phyloP scores from a whole-genome alignment of 2,113 vertebrate species.

The Lophotis ruficrista region DNA sequence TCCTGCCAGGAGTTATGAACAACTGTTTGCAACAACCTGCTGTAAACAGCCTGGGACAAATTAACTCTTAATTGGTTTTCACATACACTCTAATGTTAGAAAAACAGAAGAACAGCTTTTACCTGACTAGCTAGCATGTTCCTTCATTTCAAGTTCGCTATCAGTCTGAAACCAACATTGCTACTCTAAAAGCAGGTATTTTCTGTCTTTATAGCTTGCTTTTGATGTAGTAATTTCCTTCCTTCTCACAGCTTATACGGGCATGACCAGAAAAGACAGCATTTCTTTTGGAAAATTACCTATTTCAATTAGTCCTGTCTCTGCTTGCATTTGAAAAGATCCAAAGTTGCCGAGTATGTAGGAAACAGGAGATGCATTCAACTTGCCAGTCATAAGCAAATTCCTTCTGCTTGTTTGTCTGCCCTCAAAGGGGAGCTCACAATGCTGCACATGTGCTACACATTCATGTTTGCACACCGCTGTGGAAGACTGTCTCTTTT shows the following conservation, averaged over 20 bases:
- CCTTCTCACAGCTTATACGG: not conserved
- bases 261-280: not conserved
- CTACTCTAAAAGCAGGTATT: not conserved
- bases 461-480: not conserved
- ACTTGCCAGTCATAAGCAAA: not conserved
- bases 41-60: not conserved
- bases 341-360: not conserved
- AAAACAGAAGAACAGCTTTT: not conserved
- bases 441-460: not conserved
- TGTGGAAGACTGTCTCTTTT: not conserved
- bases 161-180: not conserved
- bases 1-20: not conserved
- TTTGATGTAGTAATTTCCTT: not conserved
- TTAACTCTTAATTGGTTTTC: not conserved
- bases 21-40: not conserved
- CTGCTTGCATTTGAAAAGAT: not conserved
- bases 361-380: not conserved
- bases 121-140: conserved; percentile 30
- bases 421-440: not conserved
- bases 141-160: not conserved
- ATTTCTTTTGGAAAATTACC: not conserved
- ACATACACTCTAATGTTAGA: not conserved
- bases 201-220: not conserved
- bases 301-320: not conserved
- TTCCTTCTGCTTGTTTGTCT: not conserved